Percentiles rank a stretch among this genome's conserved stretches.
Conservation (phyloP, 2,113 vertebrate genomes). For the Heloderma charlesbogerti region DNA sequence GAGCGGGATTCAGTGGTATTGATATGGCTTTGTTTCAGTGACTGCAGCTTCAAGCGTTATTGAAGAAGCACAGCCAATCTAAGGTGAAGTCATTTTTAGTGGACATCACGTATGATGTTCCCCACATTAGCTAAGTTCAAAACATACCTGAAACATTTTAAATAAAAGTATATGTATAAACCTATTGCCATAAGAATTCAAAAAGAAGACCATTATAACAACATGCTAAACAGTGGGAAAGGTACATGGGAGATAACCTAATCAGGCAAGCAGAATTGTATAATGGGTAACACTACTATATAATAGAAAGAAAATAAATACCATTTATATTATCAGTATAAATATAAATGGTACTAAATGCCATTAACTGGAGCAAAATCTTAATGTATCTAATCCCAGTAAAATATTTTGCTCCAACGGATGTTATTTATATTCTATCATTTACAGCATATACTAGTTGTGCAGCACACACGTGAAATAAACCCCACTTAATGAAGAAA, state of each 20-base stretch:
- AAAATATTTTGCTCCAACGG: background rate
- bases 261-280: background rate
- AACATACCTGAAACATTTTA: background rate
- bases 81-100: too few relatives aligned
- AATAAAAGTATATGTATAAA: background rate
- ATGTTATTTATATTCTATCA: background rate
- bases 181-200: background rate
- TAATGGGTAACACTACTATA: too few relatives aligned
- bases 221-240: background rate
- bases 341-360: background rate
- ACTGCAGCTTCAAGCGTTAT: background rate
- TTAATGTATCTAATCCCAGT: background rate
- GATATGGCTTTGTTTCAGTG: background rate
- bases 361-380: background rate
- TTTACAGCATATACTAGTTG: background rate
- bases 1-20: background rate
- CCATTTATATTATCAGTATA: background rate
- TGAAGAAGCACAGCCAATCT: background rate
- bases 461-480: too few relatives aligned
- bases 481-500: too few relatives aligned
- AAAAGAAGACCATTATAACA: background rate
- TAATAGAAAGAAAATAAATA: too few relatives aligned
- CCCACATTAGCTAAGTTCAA: background rate
- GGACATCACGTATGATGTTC: background rate
- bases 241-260: background rate